Base-by-base conservation (phyloP, 1,140 invertebrate species). In the Sycophaga agraensis region DNA sequence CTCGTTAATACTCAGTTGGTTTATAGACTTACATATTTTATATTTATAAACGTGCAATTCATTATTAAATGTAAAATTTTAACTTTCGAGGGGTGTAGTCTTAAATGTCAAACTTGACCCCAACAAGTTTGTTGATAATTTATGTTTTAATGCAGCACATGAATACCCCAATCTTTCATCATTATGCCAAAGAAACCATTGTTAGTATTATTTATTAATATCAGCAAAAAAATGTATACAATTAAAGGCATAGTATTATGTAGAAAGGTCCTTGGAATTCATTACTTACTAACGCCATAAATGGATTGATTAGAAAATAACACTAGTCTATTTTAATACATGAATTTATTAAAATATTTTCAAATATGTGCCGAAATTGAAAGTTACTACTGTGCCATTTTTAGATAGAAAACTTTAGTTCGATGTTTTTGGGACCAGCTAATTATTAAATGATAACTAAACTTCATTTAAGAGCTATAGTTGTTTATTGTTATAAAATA, bases 141-240 rank as follows among this genome's bases (percentile, higher is more conserved):
- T 51, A 57, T 65, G 50, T 50, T 59, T 43, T 45, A 26, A 56
- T 35, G 8, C 58, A 43, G 22, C 50, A 37, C 21, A 34, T 39
- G 17, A 56, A 51, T 63, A 66, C 50, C 42, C 57, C 24, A 57
- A 57, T 57, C 54, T 66, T 66, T 66, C 59, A 66, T 66, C 39
- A n/a, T 63, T 53, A 66, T 62, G 55, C 64, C 64, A 66, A 66
- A 66, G 64, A 66, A 56, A 63, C 58, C 64, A 60, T 56, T 59
- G 11, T 49, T 61, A 65, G 53, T 62, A 66, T 66, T 65, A 55
- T 49, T 53, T 64, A 46, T 54, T 39, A 58, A 45, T 64, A 11
- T 59, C 49, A 64, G 8, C 61, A 51, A 19, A 37, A 64, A 48
- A n/a, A 59, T 19, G 16, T 59, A 16, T 55, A 64, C 12, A 63